These are phyloP conservation scores for Eupithecia abbreviata DNA, from an alignment of 2,888 invertebrate species.

Conservation along the genomic window DNA sequence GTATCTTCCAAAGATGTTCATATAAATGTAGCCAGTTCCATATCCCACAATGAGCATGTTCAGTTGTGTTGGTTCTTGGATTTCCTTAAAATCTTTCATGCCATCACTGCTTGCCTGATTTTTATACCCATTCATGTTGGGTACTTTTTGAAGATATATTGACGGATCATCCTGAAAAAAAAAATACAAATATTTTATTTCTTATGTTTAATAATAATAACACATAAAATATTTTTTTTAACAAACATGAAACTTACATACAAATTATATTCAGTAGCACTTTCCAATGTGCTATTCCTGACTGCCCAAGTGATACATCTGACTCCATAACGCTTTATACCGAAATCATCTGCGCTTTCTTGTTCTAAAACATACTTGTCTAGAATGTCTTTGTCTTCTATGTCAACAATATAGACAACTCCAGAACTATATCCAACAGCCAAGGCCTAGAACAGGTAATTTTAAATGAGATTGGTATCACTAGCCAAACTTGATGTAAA, in stretches of 20 bases:
- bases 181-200: not conserved
- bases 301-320: constrained; percentile 90
- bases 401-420: constrained; percentile 89
- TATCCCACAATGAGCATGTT: constrained; percentile 92
- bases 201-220: not conserved
- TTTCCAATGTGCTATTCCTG: constrained; percentile 71
- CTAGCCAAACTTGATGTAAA: too few species aligned
- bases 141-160: constrained; percentile 83
- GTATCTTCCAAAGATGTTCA: constrained; percentile 93
- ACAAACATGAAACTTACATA: constrained; percentile 64
- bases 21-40: constrained; percentile 87
- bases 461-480: not conserved
- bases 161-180: constrained; percentile 74
- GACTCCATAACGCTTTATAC: constrained; percentile 84
- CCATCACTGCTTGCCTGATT: constrained; percentile 82
- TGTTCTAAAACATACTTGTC: constrained; percentile 83
- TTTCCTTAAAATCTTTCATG: constrained; percentile 83
- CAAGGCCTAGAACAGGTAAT: constrained; percentile 76
- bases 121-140: constrained; percentile 81
- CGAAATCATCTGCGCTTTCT: constrained; percentile 74
- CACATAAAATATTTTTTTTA: not conserved
- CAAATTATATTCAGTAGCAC: constrained; percentile 72
- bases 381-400: constrained; percentile 92
- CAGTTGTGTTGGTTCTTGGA: constrained; percentile 85
- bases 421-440: constrained; percentile 89